Evolutionary conservation across 2,888 invertebrate species (phyloP).

Genomic region (Troides oblongomaculatus): DNA sequence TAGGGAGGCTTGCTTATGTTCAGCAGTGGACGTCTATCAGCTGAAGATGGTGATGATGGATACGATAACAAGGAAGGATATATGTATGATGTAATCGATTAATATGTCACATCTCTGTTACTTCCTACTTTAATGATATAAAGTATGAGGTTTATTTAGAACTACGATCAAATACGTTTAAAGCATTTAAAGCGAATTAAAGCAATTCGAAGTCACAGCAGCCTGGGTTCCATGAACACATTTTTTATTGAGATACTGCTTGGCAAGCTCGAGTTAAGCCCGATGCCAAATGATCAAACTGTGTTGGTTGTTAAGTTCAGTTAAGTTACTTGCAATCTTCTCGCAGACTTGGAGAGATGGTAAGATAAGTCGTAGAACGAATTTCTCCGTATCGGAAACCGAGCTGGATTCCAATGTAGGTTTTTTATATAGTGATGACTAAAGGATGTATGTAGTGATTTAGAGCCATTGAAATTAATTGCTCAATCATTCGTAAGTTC

Average conservation of each 20-base stretch:
- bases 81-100: too few species aligned
- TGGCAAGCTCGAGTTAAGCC: not conserved
- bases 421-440: not conserved
- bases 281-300: constrained; percentile 8
- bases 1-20: too few species aligned
- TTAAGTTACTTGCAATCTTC: constrained; percentile 11
- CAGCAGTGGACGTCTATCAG: too few species aligned
- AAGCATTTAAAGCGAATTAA: not conserved
- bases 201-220: not conserved
- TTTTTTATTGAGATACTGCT: not conserved
- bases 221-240: not conserved
- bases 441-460: not conserved
- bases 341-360: constrained; percentile 1
- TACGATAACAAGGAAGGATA: too few species aligned
- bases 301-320: constrained; percentile 2
- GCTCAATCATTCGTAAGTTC: not conserved
- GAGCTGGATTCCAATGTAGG: constrained; percentile 5
- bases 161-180: not conserved
- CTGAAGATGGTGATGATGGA: too few species aligned
- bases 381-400: constrained; percentile 15
- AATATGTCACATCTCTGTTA: not conserved
- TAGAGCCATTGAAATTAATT: not conserved
- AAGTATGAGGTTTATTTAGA: not conserved
- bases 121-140: not conserved
- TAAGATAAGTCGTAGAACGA: constrained; percentile 5